Evolutionary conservation across 1,140 invertebrate species (phyloP).

Genomic region (Drosophila elegans): DNA sequence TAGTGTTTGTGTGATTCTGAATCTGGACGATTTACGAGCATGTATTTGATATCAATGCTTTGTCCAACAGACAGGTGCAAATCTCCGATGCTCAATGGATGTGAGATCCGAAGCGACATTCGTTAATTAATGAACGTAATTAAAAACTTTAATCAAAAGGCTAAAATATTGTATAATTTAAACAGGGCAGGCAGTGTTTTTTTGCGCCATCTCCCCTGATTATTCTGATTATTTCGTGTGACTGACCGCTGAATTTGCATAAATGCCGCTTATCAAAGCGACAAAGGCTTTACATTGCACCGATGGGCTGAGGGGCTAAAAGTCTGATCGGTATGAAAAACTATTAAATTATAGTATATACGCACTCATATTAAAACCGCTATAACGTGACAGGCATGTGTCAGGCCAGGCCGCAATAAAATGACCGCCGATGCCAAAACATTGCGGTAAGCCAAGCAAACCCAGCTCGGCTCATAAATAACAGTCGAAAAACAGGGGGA

Average conservation of each 20-base stretch:
- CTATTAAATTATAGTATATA: constrained; percentile 57
- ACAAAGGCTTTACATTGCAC: constrained; percentile 40
- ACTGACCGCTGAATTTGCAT: constrained; percentile 32
- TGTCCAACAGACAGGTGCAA: constrained; percentile 40
- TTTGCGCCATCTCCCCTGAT: constrained; percentile 6
- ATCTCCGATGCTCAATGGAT: constrained; percentile 22
- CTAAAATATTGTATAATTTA: constrained; percentile 20
- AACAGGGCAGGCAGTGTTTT: constrained; percentile 4
- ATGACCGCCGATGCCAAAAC: constrained; percentile 72
- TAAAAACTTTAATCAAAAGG: constrained; percentile 47
- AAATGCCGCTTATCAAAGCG: constrained; percentile 36
- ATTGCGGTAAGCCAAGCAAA: constrained; percentile 64
- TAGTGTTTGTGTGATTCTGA: constrained; percentile 2
- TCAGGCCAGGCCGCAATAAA: constrained; percentile 73
- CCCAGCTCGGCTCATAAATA: constrained; percentile 55
- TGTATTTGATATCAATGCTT: constrained; percentile 34
- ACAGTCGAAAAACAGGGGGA: constrained; percentile 11
- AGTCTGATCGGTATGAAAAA: constrained; percentile 33
- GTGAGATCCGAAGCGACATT: background rate
- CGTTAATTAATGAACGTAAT: constrained; percentile 53
- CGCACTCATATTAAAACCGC: constrained; percentile 38
- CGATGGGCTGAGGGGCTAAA: background rate
- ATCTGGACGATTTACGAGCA: constrained; percentile 49
- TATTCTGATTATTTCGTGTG: constrained; percentile 34
- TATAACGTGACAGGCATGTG: constrained; percentile 67